Base-by-base conservation (phyloP, 2,888 invertebrate genomes). In the Hydraecia micacea region DNA sequence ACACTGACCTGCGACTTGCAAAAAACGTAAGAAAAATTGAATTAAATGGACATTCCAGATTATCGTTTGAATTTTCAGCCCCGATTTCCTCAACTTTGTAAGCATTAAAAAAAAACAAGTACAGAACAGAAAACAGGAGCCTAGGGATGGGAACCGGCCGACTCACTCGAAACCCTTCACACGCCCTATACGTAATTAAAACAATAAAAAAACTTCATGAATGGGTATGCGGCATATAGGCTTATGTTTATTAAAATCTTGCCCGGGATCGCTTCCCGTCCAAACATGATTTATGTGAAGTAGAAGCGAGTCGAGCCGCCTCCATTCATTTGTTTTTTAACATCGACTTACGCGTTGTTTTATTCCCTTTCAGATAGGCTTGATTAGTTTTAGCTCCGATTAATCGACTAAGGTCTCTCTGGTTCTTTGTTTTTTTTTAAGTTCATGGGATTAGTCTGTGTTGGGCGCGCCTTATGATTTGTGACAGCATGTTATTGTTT, bases 161-260 rank as follows among this genome's bases (percentile, higher is more conserved):
- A 63, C 80, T 75, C 77, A 76, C 75, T 77, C 74, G 79, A 84
- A 86, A 90, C 91, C 93, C 95, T 95, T 95, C 95, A 95, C 95
- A 95, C 95, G 95, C 93, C 93, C 94, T 93, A 88, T 87, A 83
- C 91, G 89, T 94, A 96, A 96, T 96, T 96, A 96, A 96, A 96
- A 96, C 93, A 93, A 93, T 90, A 93, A 94, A 95, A 95, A 94
- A 89, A 85, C 91, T 91, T 92, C 94, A 95, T 96, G 96, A 96
- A 96, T 96, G 96, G 93, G 93, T 94, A 94, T 93, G 89, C 91
- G 92, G 94, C n/a, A 93, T 94, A 91, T 91, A 87, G 90, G 91
- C 94, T 94, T 94, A 95, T 95, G 96, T 96, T 95, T 96, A 96
- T 96, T 96, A 96, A 96, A 96, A 95, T 93, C 95, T 94, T 92